Evolutionary conservation across 2,113 vertebrate genomes (phyloP).

Genomic region (Malaclemys terrapin): DNA sequence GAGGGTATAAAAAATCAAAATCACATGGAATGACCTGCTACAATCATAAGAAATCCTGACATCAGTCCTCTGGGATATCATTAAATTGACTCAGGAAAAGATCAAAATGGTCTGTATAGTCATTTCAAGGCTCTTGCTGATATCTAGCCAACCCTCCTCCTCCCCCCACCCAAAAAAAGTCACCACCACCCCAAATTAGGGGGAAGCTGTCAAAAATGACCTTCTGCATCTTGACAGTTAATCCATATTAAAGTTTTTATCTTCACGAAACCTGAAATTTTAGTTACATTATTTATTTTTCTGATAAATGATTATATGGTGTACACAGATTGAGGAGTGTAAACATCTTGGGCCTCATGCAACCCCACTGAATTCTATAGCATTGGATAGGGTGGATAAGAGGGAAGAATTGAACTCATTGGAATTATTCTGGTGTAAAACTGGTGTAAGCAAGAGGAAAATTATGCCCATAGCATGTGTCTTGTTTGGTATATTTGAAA

Average conservation of each 20-base stretch:
- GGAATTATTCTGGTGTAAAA: not conserved
- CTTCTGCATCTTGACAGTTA: not conserved
- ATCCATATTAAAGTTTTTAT: not conserved
- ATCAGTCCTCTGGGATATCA: conserved; percentile 23
- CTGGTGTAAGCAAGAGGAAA: not conserved
- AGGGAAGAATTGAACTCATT: not conserved
- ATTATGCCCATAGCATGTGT: not conserved
- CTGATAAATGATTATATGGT: not conserved
- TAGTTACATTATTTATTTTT: not conserved
- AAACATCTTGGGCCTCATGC: not conserved
- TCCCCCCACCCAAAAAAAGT: not conserved
- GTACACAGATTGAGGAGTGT: not conserved
- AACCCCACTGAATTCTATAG: not conserved
- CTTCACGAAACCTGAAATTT: not conserved
- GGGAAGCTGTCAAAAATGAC: not conserved
- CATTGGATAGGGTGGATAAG: not conserved
- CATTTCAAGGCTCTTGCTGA: not conserved
- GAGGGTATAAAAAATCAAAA: conserved; percentile 32
- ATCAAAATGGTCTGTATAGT: not conserved
- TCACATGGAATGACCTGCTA: not conserved
- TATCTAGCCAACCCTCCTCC: not conserved
- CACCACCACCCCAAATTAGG: not conserved
- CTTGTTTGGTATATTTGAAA: not conserved
- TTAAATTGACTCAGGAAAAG: conserved; percentile 20
- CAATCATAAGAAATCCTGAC: not conserved